Percentiles rank a stretch among this genome's conserved stretches.
Evolutionary conservation across 1,140 invertebrate genomes (phyloP).

Genomic region (Cydia amplana): DNA sequence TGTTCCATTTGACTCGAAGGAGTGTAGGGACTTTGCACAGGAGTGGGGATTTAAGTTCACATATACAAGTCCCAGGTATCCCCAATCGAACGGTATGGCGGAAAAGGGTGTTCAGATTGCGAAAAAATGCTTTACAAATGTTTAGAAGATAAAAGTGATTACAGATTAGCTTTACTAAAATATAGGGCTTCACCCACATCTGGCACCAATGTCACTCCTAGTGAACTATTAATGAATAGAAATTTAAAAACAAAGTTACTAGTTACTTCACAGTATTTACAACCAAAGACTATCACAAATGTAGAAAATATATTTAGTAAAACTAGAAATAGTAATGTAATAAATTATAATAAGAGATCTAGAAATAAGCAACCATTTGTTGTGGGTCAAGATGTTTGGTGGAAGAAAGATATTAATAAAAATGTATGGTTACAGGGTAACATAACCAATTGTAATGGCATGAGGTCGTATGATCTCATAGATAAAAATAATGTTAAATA

Average conservation of each 20-base stretch:
- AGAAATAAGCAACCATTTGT: neutral
- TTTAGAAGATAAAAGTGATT: too few species aligned
- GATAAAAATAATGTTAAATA: neutral
- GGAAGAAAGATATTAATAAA: neutral
- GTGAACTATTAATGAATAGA: neutral
- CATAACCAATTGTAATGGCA: neutral
- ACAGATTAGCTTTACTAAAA: too few species aligned
- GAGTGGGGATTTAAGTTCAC: too few species aligned
- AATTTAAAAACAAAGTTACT: slow-evolving; percentile 8
- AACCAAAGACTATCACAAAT: neutral
- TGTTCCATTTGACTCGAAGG: too few species aligned
- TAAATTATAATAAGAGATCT: neutral
- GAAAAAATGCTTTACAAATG: too few species aligned
- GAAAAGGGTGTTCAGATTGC: too few species aligned
- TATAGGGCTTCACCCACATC: neutral
- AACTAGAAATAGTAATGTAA: neutral
- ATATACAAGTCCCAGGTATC: too few species aligned
- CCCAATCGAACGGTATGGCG: too few species aligned
- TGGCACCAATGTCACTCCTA: neutral
- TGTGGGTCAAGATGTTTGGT: neutral
- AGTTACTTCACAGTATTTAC: neutral
- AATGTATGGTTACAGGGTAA: neutral
- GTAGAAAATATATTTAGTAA: neutral
- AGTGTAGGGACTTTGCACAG: too few species aligned
- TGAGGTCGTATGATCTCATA: neutral